These are phyloP conservation scores for Ancistrus triradiatus DNA, from an alignment of 2,113 vertebrate species.

Conservation along the genomic window DNA sequence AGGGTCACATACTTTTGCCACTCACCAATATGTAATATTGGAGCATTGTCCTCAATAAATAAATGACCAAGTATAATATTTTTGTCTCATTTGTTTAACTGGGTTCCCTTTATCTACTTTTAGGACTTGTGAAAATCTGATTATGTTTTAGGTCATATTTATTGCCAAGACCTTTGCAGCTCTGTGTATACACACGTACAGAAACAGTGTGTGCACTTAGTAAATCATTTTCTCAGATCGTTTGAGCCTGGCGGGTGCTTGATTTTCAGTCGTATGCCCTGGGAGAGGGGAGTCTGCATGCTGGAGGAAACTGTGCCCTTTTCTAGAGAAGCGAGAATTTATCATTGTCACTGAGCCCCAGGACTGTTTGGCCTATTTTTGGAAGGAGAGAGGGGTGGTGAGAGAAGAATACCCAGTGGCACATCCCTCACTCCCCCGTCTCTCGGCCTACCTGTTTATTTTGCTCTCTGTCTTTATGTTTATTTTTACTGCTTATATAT, in stretches of 20 bases:
- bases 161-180: too few species aligned
- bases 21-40: too few species aligned
- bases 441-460: slow-evolving; percentile 2
- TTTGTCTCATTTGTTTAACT: too few species aligned
- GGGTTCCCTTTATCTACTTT: too few species aligned
- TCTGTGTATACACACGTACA: neutral
- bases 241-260: slow-evolving; percentile 1
- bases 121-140: too few species aligned
- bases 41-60: too few species aligned
- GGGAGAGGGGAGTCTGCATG: slow-evolving; percentile 24
- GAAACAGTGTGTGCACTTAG: neutral
- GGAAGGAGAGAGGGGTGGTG: slow-evolving; percentile 29
- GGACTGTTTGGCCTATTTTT: slow-evolving; percentile 45
- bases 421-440: slow-evolving; percentile 11
- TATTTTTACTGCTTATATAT: neutral
- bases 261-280: slow-evolving; percentile 2
- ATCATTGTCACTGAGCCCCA: slow-evolving; percentile 47
- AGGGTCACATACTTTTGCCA: too few species aligned
- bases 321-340: slow-evolving; percentile 43
- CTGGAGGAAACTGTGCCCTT: slow-evolving; percentile 35
- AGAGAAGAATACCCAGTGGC: slow-evolving; percentile 36
- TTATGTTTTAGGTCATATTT: too few species aligned
- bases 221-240: slow-evolving; percentile 9
- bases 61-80: too few species aligned
- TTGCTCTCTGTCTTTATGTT: slow-evolving; percentile 3